Evolutionary conservation across 1,140 invertebrate species (phyloP), one percentile per base, ranked within the genome.

Genomic region (Drosophila ohnishii): DNA sequence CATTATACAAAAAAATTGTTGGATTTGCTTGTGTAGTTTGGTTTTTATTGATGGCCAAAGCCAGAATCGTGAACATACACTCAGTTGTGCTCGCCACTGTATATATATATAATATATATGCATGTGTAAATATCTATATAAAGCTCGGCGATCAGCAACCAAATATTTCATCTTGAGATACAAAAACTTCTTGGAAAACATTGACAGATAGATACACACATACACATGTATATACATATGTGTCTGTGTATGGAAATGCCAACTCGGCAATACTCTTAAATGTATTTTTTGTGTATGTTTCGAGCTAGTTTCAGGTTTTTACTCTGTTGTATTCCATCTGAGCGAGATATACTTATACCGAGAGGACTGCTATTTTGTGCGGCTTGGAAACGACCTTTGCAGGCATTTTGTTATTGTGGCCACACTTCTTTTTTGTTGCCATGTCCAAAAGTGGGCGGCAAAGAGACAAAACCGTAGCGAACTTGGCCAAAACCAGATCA

Each of bases 141-240:
- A 67, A 67, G 64, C 64, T 67, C 44, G 30, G 40, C 61, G 58
- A 63, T 55, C 74, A 70, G 58, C 64, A 39, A 42, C 75, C 64
- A 55, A 76, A 75, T 58, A 65, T 75, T 75, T 65, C 61, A 75
- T 75, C 45, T 75, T 65, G 71, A 83, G 62, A 65, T 42, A 53
- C 32, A 58, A 69, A 79, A 79, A 62, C 61, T 86, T 85, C 81
- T 86, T 70, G 78, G 64, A 86, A 79, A 67, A 42, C 69, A 74
- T 73, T 72, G 69, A 48, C 65, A 32, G 56, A 60, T 53, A 48
- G 34, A 34, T 8, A 55, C 35, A 71, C 48, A 51, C 13, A 71
- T 48, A 59, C 13, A 48, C 30, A 22, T 9, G 7, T 7, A 11
- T 40, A 28, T 22, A 48, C 39, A 35, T 53, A 3, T 3, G 2